These are phyloP conservation scores for Porites lutea DNA, from an alignment of 64 coral and sea anemone genomes.

Conservation along the genomic window DNA sequence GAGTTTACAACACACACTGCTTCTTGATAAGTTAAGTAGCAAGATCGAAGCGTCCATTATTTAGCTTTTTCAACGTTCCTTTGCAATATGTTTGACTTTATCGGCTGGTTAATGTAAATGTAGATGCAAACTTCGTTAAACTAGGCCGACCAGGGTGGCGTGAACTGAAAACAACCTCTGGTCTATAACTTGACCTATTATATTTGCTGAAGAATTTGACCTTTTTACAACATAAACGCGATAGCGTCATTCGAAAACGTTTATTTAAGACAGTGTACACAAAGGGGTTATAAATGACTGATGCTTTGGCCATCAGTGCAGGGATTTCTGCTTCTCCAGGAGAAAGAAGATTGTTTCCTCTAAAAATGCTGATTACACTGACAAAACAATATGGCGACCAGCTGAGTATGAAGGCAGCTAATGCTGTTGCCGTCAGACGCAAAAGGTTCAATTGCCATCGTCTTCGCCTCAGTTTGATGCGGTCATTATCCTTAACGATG, in stretches of 20 bases:
- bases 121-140: no score
- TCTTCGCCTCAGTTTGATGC: neutral
- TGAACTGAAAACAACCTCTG: no score
- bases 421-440: conserved; percentile 25
- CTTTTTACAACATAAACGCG: no score
- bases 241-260: neutral
- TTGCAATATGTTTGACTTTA: no score
- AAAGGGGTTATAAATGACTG: conserved; percentile 77
- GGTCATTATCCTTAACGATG: neutral
- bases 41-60: no score
- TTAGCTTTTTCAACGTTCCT: no score
- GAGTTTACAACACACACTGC: no score
- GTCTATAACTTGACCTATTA: no score
- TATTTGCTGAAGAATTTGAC: no score
- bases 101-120: no score
- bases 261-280: conserved; percentile 48
- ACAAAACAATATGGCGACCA: conserved; percentile 73
- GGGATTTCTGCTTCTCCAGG: conserved; percentile 52
- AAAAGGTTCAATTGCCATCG: neutral
- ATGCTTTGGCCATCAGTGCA: conserved; percentile 75
- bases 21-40: no score
- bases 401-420: conserved; percentile 59
- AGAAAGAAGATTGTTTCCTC: neutral
- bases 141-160: no score
- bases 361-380: conserved; percentile 45